Base-by-base conservation (phyloP, 92 coral and sea anemone species). In the Epizoanthus rinbou region DNA sequence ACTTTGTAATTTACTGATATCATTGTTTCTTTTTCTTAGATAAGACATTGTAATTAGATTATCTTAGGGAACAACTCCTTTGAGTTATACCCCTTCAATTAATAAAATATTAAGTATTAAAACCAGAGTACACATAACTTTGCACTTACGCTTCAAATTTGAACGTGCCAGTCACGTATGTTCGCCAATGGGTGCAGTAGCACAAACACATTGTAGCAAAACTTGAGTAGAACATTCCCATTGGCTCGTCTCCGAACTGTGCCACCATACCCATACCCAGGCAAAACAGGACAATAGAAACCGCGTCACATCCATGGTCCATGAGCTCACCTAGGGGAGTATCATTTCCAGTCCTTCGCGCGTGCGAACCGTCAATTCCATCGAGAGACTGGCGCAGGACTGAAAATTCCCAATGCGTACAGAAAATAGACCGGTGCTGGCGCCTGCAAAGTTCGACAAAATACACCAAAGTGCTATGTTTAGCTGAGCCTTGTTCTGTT, bases 331-430 rank as follows among this genome's bases (percentile, higher is more conserved):
- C 72, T 10, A 66, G 45, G 16, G 72, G 72, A 16, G 18, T 66
- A 24, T 66, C 72, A 25, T 66, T 66, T 10, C 72, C 72, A 66
- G 72, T 66, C 72, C 41, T 25, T 66, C 72, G 39, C 18, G 72
- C 72, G 15, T 66, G 72, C 8, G 37, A 3, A 23, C 72, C 72
- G 72, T 66, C 72, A 47, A 66, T 28, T 33, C 72, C 72, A 33
- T 66, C 72, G 72, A 66, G 72, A 18, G 72, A 24, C 72, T 66
- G 72, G 72, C 33, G 33, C 39, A 23, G 17, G n/a, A n/a, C n/a
- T n/a, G n/a, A 66, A 66, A 33, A 66, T 66, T 6, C 72, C 72
- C 72, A 66, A 17, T 66, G 72, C 72, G 39, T 66, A 66, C 41
- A 66, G 8, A 66, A 66, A 8, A 18, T 66, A 66, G n/a, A 66